Conservation (phyloP, 2,797 vertebrate genomes). For the Aulostomus chinensis region DNA sequence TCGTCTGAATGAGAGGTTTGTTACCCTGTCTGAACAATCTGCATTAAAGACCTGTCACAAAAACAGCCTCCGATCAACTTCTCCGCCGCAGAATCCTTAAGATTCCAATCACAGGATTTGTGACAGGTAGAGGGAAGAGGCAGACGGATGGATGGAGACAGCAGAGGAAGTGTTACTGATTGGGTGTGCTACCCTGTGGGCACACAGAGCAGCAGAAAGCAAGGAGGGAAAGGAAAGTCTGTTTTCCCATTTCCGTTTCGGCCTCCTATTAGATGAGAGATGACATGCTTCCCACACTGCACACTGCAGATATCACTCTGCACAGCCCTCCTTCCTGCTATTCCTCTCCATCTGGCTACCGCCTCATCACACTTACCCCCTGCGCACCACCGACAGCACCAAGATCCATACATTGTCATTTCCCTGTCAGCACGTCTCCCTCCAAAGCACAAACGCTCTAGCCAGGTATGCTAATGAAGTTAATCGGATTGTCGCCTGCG, state of each 20-base stretch:
- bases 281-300: conserved; percentile 73
- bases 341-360: conserved; percentile 56
- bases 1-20: conserved; percentile 39
- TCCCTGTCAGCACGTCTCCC: conserved; percentile 25
- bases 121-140: conserved; percentile 46
- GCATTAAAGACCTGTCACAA: conserved; percentile 30
- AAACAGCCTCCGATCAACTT: conserved; percentile 23
- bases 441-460: conserved; percentile 19
- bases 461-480: conserved; percentile 64
- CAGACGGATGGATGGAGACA: conserved; percentile 17
- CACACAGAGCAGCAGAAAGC: conserved; percentile 34
- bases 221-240: conserved; percentile 27
- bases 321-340: conserved; percentile 23
- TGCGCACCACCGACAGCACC: conserved; percentile 1
- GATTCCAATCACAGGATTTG: conserved; percentile 35
- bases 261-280: conserved; percentile 68
- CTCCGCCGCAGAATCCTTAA: conserved; percentile 26
- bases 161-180: conserved; percentile 27
- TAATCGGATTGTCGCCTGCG: conserved; percentile 56
- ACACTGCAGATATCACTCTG: conserved; percentile 74
- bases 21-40: conserved; percentile 33
- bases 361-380: conserved; percentile 38
- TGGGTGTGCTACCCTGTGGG: conserved; percentile 32
- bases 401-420: conserved; percentile 27
- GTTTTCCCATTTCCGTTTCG: conserved; percentile 50